phyloP scores from a whole-genome alignment of 2,888 invertebrate genomes.

The Syrphus vitripennis region DNA sequence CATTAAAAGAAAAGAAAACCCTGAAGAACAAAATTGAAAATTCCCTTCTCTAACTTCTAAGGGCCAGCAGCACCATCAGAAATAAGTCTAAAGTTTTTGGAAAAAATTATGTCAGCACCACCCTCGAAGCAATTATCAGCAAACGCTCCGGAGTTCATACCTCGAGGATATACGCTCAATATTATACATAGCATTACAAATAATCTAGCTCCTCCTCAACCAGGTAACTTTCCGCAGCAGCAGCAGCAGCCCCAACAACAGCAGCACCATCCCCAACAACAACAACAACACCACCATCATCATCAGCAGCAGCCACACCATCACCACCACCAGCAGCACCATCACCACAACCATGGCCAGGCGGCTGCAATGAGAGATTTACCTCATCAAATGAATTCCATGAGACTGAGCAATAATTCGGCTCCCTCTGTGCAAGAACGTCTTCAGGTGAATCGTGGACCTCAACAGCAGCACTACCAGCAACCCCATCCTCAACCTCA shows the following conservation, averaged over 20 bases:
- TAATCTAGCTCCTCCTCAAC: slow-evolving; percentile 56
- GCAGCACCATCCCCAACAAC: slow-evolving; percentile 41
- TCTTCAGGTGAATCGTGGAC: slow-evolving; percentile 60
- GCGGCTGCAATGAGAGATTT: slow-evolving; percentile 54
- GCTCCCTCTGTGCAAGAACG: slow-evolving; percentile 66
- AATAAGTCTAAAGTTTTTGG: slow-evolving; percentile 4
- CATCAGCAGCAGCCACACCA: slow-evolving; percentile 41
- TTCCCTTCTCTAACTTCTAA: slow-evolving; percentile 3
- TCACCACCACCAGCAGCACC: slow-evolving; percentile 31
- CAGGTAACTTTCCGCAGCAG: slow-evolving; percentile 51
- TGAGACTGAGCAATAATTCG: slow-evolving; percentile 60
- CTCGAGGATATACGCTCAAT: slow-evolving; percentile 67
- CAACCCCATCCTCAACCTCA: slow-evolving; percentile 58
- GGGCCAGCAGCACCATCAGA: slow-evolving; percentile 1
- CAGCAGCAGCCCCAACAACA: slow-evolving; percentile 45
- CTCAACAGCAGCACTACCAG: slow-evolving; percentile 47
- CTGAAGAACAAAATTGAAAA: slow-evolving; percentile 8
- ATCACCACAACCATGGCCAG: slow-evolving; percentile 57
- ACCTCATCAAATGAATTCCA: slow-evolving; percentile 67
- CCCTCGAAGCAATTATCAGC: slow-evolving; percentile 72
- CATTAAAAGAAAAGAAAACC: slow-evolving; percentile 38
- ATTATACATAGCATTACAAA: slow-evolving; percentile 60
- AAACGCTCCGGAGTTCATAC: slow-evolving; percentile 74
- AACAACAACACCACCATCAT: slow-evolving; percentile 57
- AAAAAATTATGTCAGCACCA: slow-evolving; percentile 70